Percentiles rank a stretch among this genome's conserved stretches.
These are phyloP conservation scores for Chloropsis cyanopogon DNA, from an alignment of 2,113 vertebrate genomes.

Conservation along the genomic window DNA sequence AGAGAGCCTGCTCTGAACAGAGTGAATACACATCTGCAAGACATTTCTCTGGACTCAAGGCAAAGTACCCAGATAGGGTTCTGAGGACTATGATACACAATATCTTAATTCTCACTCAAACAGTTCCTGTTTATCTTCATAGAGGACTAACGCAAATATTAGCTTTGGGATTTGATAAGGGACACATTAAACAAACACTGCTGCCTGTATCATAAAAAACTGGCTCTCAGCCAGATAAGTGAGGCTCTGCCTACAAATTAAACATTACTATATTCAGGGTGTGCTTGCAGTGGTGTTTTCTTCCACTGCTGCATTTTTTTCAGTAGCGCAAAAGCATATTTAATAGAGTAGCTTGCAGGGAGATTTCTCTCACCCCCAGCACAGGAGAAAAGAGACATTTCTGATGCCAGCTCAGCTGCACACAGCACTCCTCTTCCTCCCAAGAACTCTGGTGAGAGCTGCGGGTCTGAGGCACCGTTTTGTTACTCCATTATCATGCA, in stretches of 20 bases:
- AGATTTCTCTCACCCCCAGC: background rate
- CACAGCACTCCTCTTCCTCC: background rate
- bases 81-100: background rate
- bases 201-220: background rate
- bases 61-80: background rate
- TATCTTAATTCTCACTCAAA: slow-evolving; percentile 40
- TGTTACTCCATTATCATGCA: background rate
- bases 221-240: background rate
- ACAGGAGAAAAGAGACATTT: background rate
- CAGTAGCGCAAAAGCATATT: background rate
- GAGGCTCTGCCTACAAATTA: background rate
- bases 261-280: background rate
- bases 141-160: slow-evolving; percentile 31
- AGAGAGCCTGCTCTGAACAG: background rate
- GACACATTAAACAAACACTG: slow-evolving; percentile 13
- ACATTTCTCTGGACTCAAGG: background rate
- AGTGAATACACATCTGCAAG: background rate
- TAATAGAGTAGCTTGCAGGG: slow-evolving; percentile 13
- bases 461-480: background rate
- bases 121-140: slow-evolving; percentile 17
- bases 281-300: background rate
- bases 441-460: background rate
- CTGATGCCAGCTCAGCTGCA: background rate
- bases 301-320: background rate
- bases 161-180: slow-evolving; percentile 39